A percentile compares a stretch with the other conserved stretches of the same genome.
Evolutionary conservation across 1,140 invertebrate genomes (phyloP).

Genomic region (Zaprionus ornatus): DNA sequence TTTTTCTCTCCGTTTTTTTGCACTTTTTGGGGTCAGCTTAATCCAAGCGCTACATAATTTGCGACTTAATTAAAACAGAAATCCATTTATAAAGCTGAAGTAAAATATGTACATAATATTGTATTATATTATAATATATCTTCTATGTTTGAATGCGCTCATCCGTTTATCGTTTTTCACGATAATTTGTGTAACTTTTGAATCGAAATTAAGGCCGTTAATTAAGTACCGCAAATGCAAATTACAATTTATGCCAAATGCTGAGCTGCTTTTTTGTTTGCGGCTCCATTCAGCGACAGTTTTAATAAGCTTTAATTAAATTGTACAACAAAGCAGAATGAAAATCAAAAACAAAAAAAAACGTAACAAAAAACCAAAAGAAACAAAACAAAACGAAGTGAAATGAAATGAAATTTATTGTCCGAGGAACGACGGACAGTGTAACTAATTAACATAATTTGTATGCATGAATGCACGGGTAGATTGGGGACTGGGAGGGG

Average conservation of each 20-base stretch:
- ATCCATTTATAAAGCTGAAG: constrained; percentile 42
- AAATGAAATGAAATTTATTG: constrained; percentile 10
- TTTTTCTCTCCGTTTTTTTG: constrained; percentile 16
- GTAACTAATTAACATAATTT: constrained; percentile 80
- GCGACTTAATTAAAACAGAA: constrained; percentile 71
- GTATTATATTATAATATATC: constrained; percentile 14
- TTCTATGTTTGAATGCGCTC: background rate
- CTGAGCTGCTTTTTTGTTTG: constrained; percentile 8
- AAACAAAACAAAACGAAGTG: constrained; percentile 5
- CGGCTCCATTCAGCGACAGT: constrained; percentile 44
- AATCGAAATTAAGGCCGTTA: constrained; percentile 51
- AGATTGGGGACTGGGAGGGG: constrained; percentile 6
- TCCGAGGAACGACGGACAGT: constrained; percentile 28
- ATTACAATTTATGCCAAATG: constrained; percentile 58
- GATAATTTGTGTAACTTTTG: constrained; percentile 19
- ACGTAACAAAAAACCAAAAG: constrained; percentile 2
- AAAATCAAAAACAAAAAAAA: constrained; percentile 46
- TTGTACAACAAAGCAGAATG: constrained; percentile 31
- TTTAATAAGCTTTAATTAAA: constrained; percentile 78
- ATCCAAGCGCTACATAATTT: constrained; percentile 63
- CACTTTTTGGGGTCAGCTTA: constrained; percentile 66
- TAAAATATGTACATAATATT: constrained; percentile 8
- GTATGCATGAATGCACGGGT: constrained; percentile 61
- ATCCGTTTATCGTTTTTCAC: constrained; percentile 18
- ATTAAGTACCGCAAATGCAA: constrained; percentile 57